These are phyloP conservation scores for Amitus sp. DNA, from an alignment of 2,888 invertebrate species.

Conservation along the genomic window DNA sequence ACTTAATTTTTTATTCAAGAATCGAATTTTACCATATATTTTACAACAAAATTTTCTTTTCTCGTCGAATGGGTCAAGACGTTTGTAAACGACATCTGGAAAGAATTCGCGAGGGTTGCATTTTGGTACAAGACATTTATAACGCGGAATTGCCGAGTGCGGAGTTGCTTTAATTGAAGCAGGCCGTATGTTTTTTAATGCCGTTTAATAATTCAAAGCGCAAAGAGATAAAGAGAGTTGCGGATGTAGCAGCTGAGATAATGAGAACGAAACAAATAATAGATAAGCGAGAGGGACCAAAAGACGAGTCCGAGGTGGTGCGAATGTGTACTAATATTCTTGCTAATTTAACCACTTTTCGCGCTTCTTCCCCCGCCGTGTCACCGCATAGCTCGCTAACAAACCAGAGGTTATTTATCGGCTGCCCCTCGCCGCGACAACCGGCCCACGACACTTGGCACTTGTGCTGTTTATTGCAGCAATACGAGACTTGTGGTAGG, in stretches of 20 bases:
- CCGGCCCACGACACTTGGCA: conserved; percentile 49
- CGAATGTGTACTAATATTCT: conserved; percentile 62
- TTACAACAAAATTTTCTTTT: too few species aligned
- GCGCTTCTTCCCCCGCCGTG: conserved; percentile 37
- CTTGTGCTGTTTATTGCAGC: conserved; percentile 58
- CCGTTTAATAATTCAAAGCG: conserved; percentile 35
- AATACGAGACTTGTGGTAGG: conserved; percentile 39
- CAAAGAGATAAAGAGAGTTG: conserved; percentile 35
- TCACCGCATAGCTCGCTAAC: conserved; percentile 56
- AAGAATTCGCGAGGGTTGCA: neutral
- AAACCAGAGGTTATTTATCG: conserved; percentile 65
- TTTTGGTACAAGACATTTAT: conserved; percentile 18
- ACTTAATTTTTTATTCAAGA: too few species aligned
- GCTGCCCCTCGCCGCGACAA: conserved; percentile 42
- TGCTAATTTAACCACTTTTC: conserved; percentile 61
- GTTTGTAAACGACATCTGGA: neutral
- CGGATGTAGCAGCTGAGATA: conserved; percentile 35
- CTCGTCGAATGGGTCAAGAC: too few species aligned
- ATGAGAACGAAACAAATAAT: conserved; percentile 39
- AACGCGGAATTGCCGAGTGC: conserved; percentile 22
- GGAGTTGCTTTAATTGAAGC: conserved; percentile 35
- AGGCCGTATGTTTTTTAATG: conserved; percentile 37
- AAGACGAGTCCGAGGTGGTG: conserved; percentile 31
- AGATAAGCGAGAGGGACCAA: conserved; percentile 33
- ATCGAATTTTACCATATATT: too few species aligned